A percentile compares a stretch with the other conserved stretches of the same genome.
Evolutionary conservation across 2,797 vertebrate species (phyloP).

Genomic region (Malacoraja senta): DNA sequence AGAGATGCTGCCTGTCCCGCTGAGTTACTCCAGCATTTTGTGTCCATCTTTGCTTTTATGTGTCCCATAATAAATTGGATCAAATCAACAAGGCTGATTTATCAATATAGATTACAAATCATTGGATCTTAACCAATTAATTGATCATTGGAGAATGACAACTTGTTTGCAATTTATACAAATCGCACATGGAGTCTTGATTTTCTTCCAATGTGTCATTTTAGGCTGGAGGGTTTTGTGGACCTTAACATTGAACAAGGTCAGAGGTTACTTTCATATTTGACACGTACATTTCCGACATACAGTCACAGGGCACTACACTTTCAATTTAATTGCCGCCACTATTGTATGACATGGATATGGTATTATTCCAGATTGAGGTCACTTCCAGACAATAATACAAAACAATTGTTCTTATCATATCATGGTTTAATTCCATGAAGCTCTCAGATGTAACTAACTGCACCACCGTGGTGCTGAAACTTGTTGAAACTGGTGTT

Average conservation of each 20-base stretch:
- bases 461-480: too few relatives aligned
- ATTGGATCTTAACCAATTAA: constrained; percentile 1
- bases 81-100: constrained; percentile 9
- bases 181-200: not conserved
- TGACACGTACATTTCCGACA: constrained; percentile 8
- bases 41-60: not conserved
- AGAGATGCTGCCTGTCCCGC: too few relatives aligned
- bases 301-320: constrained; percentile 5
- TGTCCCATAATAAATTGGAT: not conserved
- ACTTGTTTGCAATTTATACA: not conserved
- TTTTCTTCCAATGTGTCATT: not conserved
- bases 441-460: not conserved
- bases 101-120: not conserved
- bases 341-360: not conserved
- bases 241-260: not conserved
- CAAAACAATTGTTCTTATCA: not conserved
- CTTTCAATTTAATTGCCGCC: constrained; percentile 3
- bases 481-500: constrained; percentile 2
- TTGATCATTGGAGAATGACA: not conserved
- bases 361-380: too few relatives aligned
- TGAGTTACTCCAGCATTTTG: too few relatives aligned
- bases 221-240: not conserved
- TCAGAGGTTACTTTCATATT: constrained; percentile 6
- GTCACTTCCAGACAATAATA: not conserved
- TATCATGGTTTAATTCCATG: not conserved